Base-by-base conservation (phyloP, 2,113 vertebrate genomes). In the Phalacrocorax pelagicus region DNA sequence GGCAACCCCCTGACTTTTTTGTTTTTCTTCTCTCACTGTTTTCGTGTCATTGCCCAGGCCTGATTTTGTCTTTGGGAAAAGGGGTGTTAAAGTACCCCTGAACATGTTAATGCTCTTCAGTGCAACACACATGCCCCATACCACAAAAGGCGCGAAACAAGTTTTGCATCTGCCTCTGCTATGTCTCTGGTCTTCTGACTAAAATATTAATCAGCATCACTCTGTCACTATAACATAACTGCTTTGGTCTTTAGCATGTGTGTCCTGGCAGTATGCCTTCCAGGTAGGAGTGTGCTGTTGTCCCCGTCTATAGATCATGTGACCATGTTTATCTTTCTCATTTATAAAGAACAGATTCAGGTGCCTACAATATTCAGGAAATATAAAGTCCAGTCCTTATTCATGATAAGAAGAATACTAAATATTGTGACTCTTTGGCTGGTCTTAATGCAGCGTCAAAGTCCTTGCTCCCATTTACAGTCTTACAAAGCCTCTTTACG, bases 101-200 rank as follows among this genome's bases (percentile, higher is more conserved):
- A 26, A 29, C 11, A 15, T 6, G 5, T 70, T 75, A 30, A 70
- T 70, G 24, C 27, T 1, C 0, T 62, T 89, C 32, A 46, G 2
- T 26, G 20, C 11, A 65, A 26, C 6, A n/a, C 0, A 0, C 21
- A 5, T 0, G 0, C 3, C 79, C 5, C 7, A 6, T 11, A 7
- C 34, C 38, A 27, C 38, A 14, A 63, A 81, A 74, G 12, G 15
- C 63, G 22, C 6, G 12, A 83, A 69, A 42, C 15, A 66, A 55
- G 29, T 52, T 93, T 94, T 94, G 5, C 6, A 34, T 88, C 32
- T 94, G 46, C 46, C 29, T 46, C 34, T 88, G 30, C 21, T 83
- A 5, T 42, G 30, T 55, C 34, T 86, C 46, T 70, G 30, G 20
- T 74, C 36, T 79, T 83, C 34, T 89, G 47, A 42, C 47, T 92